phyloP scores from a whole-genome alignment of 2,888 invertebrate species.

The Zele albiditarsus region DNA sequence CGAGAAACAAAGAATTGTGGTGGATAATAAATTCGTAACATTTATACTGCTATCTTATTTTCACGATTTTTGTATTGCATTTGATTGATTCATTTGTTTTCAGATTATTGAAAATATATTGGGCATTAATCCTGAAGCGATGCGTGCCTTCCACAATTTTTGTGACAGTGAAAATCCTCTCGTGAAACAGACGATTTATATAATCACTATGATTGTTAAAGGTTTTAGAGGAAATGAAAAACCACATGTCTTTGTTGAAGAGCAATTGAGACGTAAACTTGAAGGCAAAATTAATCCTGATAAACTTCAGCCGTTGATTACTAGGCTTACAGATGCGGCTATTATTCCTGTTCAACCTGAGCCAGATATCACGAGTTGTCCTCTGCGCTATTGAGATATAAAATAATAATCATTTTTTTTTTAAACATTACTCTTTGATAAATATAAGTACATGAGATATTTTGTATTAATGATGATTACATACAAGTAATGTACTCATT shows the following conservation, averaged over 20 bases:
- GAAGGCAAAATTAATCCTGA: conserved; percentile 68
- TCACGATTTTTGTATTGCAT: not conserved
- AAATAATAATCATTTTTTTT: conserved; percentile 39
- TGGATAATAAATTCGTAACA: conserved; percentile 51
- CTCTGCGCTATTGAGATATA: conserved; percentile 46
- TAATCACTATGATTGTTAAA: conserved; percentile 71
- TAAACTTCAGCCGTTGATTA: conserved; percentile 72
- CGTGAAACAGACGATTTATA: conserved; percentile 69
- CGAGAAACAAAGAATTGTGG: conserved; percentile 57
- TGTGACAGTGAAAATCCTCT: conserved; percentile 76
- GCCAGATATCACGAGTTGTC: conserved; percentile 50
- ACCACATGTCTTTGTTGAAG: conserved; percentile 63
- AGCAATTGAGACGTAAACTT: conserved; percentile 67
- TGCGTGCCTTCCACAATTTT: conserved; percentile 75
- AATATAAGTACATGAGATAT: not conserved
- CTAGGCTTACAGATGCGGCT: conserved; percentile 72
- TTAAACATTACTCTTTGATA: not conserved
- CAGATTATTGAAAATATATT: conserved; percentile 65
- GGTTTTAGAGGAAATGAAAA: conserved; percentile 51
- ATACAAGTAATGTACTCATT: not conserved
- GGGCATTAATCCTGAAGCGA: conserved; percentile 57
- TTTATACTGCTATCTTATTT: not conserved
- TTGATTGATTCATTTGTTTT: conserved; percentile 40
- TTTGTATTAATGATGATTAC: not conserved
- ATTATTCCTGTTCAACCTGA: conserved; percentile 64